These are phyloP conservation scores for Tangara arthus DNA, from an alignment of 2,797 vertebrate species.

Conservation along the genomic window DNA sequence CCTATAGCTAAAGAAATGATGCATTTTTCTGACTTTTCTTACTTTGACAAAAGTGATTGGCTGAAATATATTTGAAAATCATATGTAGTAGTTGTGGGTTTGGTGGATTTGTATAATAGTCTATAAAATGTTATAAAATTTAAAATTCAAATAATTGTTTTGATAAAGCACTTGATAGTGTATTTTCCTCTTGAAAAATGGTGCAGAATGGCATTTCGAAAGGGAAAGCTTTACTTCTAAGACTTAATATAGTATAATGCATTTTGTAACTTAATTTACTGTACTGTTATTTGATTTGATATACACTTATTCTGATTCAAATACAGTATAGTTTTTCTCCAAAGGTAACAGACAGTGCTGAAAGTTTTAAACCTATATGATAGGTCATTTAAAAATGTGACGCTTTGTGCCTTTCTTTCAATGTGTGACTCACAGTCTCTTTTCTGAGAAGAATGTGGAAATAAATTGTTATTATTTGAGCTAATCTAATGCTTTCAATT, in stretches of 20 bases:
- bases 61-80: not conserved
- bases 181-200: not conserved
- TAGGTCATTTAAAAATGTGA: not conserved
- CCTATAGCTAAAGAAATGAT: rapidly evolving
- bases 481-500: not conserved
- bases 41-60: not conserved
- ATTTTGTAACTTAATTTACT: not conserved
- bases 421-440: not conserved
- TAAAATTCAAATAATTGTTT: not conserved
- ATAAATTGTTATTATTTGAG: slow-evolving; percentile 24
- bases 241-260: not conserved
- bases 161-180: not conserved
- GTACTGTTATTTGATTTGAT: not conserved
- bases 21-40: not conserved
- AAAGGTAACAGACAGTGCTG: not conserved
- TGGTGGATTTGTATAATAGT: not conserved
- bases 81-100: not conserved
- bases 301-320: not conserved
- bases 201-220: not conserved
- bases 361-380: not conserved
- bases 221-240: not conserved
- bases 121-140: not conserved
- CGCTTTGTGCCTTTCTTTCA: not conserved
- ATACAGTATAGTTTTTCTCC: not conserved
- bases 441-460: not conserved